Conservation (phyloP, 2,113 vertebrate species). For the Podilymbus podiceps region DNA sequence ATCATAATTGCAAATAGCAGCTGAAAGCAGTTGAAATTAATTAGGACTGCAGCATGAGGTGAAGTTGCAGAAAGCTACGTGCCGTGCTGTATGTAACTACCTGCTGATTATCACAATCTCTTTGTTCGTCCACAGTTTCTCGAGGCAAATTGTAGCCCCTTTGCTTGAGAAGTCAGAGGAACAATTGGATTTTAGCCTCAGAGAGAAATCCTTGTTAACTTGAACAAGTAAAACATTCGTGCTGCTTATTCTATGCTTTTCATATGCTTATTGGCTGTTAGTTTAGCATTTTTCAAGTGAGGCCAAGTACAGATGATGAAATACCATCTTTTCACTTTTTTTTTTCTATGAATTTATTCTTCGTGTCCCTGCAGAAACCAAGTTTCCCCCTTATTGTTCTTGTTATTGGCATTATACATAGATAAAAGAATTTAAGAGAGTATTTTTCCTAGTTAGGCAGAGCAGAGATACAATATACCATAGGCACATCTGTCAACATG, state of each 20-base stretch:
- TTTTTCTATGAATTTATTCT: constrained; percentile 4
- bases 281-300: not conserved
- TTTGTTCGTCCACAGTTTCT: not conserved
- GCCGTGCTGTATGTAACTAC: not conserved
- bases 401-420: constrained; percentile 12
- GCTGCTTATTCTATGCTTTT: not conserved
- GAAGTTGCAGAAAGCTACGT: not conserved
- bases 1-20: constrained; percentile 6
- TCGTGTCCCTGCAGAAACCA: not conserved
- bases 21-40: not conserved
- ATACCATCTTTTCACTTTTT: not conserved
- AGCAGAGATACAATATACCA: not conserved
- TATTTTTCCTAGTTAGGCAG: constrained; percentile 15
- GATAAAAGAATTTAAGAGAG: constrained; percentile 3
- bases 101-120: not conserved
- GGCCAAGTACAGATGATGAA: not conserved
- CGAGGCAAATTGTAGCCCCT: not conserved
- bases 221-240: not conserved
- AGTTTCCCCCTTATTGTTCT: not conserved
- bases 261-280: not conserved
- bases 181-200: not conserved
- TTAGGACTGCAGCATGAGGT: not conserved
- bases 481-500: not conserved
- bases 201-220: not conserved
- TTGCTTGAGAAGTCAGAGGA: not conserved